Conservation (phyloP, 2,797 vertebrate genomes). For the Siniperca obscura region DNA sequence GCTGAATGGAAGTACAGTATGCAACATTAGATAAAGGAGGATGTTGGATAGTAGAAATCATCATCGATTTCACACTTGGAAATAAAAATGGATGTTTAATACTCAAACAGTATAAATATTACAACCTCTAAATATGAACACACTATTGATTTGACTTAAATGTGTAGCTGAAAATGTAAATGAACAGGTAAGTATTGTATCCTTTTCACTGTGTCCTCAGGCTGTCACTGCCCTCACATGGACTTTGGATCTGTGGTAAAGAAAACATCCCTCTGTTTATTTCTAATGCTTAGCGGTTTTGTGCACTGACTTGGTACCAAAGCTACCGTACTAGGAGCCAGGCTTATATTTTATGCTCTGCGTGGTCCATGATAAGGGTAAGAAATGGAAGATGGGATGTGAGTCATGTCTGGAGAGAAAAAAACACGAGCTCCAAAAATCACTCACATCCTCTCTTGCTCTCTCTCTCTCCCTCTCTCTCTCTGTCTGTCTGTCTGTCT, state of each 20-base stretch:
- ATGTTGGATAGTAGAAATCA: background rate
- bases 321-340: constrained; percentile 38
- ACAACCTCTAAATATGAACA: constrained; percentile 1
- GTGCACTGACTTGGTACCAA: constrained; percentile 25
- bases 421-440: constrained; percentile 42
- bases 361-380: constrained; percentile 56
- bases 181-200: constrained; percentile 5
- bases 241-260: constrained; percentile 37
- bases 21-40: background rate
- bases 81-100: background rate
- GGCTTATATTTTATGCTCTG: constrained; percentile 59
- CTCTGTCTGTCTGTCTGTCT: background rate
- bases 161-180: constrained; percentile 33
- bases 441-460: background rate
- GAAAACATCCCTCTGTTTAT: constrained; percentile 45
- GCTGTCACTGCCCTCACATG: constrained; percentile 34
- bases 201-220: constrained; percentile 23
- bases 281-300: constrained; percentile 32
- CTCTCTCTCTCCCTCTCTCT: background rate
- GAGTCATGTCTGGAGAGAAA: constrained; percentile 51
- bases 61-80: background rate
- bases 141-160: constrained; percentile 7
- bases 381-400: constrained; percentile 46
- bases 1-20: background rate
- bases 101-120: background rate